Evolutionary conservation across 2,113 vertebrate species (phyloP), one percentile per base, ranked within the genome.

Genomic region (Phaethornis superciliosus): DNA sequence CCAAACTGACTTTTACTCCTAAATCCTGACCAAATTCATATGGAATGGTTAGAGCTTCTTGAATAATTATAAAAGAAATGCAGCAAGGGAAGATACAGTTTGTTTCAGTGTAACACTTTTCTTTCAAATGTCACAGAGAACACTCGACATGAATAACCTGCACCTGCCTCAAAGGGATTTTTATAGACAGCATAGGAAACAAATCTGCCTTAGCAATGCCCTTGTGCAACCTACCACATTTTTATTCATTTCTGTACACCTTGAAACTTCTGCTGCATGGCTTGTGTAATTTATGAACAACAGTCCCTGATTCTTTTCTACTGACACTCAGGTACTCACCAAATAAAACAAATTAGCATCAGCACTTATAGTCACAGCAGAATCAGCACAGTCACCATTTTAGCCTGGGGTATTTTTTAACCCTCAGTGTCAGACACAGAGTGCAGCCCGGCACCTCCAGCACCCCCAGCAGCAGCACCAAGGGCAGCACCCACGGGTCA

Each of bases 401-500:
- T 27, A 35, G 17, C 47, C 64, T 23, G 32, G 20, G 77, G 7
- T 32, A 3, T 7, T 60, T 78, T 17, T 4, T 40, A 35, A 9
- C 14, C 30, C 17, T 4, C 33, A 10, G 28, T 2, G 2, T 1
- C 5, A 11, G 40, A 40, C 40, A 40, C 40, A 40, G 40, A 40
- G 40, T 40, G 40, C 11, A 40, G 40, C 13, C 11, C 40, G 40
- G 11, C 49, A 23, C 49, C 22, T 11, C 11, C 49, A 8, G 47
- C 47, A 49, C 4, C 49, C 20, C 21, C 49, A 49, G 49, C 47
- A 23, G 44, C 47, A 49, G 0, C 1, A 47, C 18, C 18, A 47
- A 4, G 18, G 18, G 21, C 46, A 0, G 0, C 0, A 0, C 0
- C 7, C 0, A 0, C 4, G 1, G 2, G 97, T 97, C 96, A 98